A percentile compares a stretch with the other conserved stretches of the same genome.
These are phyloP conservation scores for Amblyopsis rosae DNA, from an alignment of 2,113 vertebrate genomes.

Conservation along the genomic window DNA sequence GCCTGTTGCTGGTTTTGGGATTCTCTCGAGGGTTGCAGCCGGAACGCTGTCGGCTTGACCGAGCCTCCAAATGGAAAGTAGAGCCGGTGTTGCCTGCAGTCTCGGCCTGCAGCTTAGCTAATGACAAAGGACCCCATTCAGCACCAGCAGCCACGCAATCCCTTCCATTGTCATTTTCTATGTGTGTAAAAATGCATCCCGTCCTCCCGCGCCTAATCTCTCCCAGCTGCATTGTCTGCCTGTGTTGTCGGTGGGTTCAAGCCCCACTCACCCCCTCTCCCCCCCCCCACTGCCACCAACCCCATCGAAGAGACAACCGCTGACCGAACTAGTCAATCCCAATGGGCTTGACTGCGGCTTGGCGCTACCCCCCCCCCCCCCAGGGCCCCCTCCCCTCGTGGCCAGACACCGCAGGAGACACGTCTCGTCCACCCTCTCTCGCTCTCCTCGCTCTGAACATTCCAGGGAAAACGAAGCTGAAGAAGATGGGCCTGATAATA, in stretches of 20 bases:
- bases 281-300: neutral
- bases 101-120: neutral
- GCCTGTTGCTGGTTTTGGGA: slow-evolving; percentile 46
- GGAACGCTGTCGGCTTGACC: slow-evolving; percentile 24
- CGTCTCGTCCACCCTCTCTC: neutral
- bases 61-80: slow-evolving; percentile 32
- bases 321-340: slow-evolving; percentile 33
- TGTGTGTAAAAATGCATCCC: slow-evolving; percentile 48
- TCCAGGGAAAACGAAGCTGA: neutral
- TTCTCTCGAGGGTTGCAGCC: slow-evolving; percentile 29
- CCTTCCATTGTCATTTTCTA: slow-evolving; percentile 45
- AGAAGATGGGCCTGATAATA: slow-evolving; percentile 1
- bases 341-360: slow-evolving; percentile 32
- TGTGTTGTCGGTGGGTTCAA: slow-evolving; percentile 30
- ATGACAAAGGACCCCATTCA: slow-evolving; percentile 32
- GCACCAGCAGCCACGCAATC: slow-evolving; percentile 43
- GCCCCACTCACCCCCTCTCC: neutral
- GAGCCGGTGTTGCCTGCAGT: slow-evolving; percentile 9
- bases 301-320: slow-evolving; percentile 24
- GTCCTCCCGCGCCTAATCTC: slow-evolving; percentile 43
- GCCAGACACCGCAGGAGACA: slow-evolving; percentile 27
- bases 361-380: slow-evolving; percentile 11
- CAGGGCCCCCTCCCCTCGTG: slow-evolving; percentile 4
- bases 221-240: slow-evolving; percentile 57
- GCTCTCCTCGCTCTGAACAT: slow-evolving; percentile 15